phyloP scores from a whole-genome alignment of 2,888 invertebrate genomes.

The Luperina nickerlii region DNA sequence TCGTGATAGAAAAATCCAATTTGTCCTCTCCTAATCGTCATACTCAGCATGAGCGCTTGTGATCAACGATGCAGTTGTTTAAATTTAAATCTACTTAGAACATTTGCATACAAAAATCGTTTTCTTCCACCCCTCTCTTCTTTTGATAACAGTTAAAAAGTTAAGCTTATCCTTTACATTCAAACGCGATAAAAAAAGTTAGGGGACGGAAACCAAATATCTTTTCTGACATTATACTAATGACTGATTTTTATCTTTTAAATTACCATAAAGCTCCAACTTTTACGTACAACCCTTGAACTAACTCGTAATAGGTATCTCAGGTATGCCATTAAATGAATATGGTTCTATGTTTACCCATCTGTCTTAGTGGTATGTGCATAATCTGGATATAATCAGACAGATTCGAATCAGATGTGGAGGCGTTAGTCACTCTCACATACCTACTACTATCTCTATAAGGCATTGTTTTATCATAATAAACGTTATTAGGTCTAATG shows the following conservation, averaged over 20 bases:
- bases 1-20: background rate
- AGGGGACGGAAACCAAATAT: slow-evolving; percentile 50
- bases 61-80: background rate
- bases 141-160: slow-evolving; percentile 37
- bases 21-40: background rate
- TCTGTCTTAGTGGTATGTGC: slow-evolving; percentile 26
- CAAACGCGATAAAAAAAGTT: slow-evolving; percentile 42
- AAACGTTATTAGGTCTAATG: background rate
- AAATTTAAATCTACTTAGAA: slow-evolving; percentile 34
- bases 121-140: slow-evolving; percentile 41
- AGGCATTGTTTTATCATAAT: slow-evolving; percentile 1
- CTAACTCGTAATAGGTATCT: slow-evolving; percentile 25
- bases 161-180: slow-evolving; percentile 41
- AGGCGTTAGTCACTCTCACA: slow-evolving; percentile 13
- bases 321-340: slow-evolving; percentile 46
- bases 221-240: slow-evolving; percentile 45
- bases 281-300: slow-evolving; percentile 19
- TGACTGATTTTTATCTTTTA: slow-evolving; percentile 48
- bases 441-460: background rate
- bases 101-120: slow-evolving; percentile 58
- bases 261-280: slow-evolving; percentile 31
- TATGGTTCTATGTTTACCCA: slow-evolving; percentile 37
- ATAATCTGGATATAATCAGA: slow-evolving; percentile 30
- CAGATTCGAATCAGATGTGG: slow-evolving; percentile 41
- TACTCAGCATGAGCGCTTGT: background rate